Base-by-base conservation (phyloP, 2,113 vertebrate genomes). In the Bostrychus sinensis region DNA sequence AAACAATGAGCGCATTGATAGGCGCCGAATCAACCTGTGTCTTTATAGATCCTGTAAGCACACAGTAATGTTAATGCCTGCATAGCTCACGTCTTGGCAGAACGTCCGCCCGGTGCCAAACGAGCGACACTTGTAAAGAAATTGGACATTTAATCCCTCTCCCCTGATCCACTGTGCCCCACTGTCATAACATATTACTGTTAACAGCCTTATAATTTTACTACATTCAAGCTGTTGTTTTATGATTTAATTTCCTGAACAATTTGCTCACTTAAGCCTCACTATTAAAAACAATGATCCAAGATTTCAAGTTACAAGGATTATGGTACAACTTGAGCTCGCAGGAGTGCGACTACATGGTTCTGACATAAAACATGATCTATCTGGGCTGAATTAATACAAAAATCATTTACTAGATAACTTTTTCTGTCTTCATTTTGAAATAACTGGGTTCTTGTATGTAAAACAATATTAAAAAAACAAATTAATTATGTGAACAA, bases 1-100 rank as follows among this genome's bases (percentile, higher is more conserved):
- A 86, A 84, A 91, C 89, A 89, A 89, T 89, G 89, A 66, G 71
- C 72, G 81, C 88, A 89, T 89, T 91, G 88, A 89, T 86, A 73
- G 75, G 84, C 70, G 71, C 48, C 23, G 81, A 88, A 88, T 90
- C 86, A 87, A 85, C 85, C 86, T 87, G 75, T 73, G 78, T 70
- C 69, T 90, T 89, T 90, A 87, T 89, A 82, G 78, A 86, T 85
- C 81, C 65, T 84, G 63, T 86, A 84, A 85, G 76, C 67, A 81
- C 67, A 60, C 30, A 36, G 75, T 51, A 48, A 34, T 62, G 63
- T 67, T 55, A 80, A 79, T 77, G 78, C 72, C 81, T 84, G 76
- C 65, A 65, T 78, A 80, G 38, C 67, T 56, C 64, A 66, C 30
- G 28, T 85, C 69, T 85, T 84, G 68, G 75, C 83, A 76, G 45